Percentiles rank a stretch among this genome's conserved stretches.
These are phyloP conservation scores for Smittia sp. DNA, from an alignment of 2,888 invertebrate species.

Conservation along the genomic window DNA sequence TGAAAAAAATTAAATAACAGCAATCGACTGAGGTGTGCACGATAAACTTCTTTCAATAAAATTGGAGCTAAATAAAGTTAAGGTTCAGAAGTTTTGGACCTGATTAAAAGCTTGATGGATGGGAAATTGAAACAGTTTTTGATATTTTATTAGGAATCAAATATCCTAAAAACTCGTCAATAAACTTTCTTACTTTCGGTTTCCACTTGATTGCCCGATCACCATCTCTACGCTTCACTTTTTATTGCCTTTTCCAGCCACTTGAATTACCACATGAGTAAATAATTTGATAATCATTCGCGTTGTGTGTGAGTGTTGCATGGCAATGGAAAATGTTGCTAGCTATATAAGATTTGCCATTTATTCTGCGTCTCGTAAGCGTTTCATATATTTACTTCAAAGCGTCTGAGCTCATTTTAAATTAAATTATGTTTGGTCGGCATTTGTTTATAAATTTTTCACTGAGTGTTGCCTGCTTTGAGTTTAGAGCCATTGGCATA, in stretches of 20 bases:
- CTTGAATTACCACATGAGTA: constrained; percentile 8
- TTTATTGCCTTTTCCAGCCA: neutral
- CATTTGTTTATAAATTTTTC: constrained; percentile 9
- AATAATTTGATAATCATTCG: constrained; percentile 2
- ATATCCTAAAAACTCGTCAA: neutral
- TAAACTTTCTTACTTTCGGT: neutral
- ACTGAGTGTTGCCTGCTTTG: neutral
- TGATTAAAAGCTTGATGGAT: no score
- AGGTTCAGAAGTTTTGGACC: no score
- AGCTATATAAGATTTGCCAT: neutral
- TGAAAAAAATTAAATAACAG: no score
- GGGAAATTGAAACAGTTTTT: no score
- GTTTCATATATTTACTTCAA: constrained; percentile 1
- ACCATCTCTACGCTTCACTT: neutral
- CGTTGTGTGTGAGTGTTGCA: neutral
- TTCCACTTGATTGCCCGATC: neutral
- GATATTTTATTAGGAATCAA: no score
- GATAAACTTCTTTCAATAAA: no score
- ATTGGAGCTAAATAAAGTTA: no score
- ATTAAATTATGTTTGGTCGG: constrained; percentile 22
- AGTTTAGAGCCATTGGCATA: neutral
- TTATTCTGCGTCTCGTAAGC: neutral
- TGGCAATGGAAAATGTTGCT: neutral
- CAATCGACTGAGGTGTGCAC: no score
- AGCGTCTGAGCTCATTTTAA: neutral